Base-by-base conservation (phyloP, 2,888 invertebrate species). In the Caenorhabditis parvicauda region DNA sequence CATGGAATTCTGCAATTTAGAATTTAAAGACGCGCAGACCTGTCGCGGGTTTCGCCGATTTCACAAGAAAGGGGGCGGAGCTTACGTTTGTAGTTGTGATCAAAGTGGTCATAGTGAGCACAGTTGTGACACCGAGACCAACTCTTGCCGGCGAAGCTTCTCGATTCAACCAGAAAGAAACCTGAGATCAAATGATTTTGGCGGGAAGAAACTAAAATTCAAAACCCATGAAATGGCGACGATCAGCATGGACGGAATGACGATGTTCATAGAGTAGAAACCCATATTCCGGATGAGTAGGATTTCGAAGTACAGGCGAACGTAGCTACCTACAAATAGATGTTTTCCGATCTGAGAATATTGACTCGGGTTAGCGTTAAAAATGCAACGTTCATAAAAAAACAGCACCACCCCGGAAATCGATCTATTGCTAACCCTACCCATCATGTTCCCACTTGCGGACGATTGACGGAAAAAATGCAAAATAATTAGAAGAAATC, bases 211-310 rank as follows among this genome's bases (percentile, higher is more conserved):
- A 6, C n/a, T 39, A 27, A 21, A 27, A 6, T 5, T 2, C 14
- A 42, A 7, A n/a, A 65, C 78, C 80, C 80, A 80, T 3, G 75
- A 75, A 24, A 81, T 81, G 41, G 72, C 72, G 24, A 81, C 81
- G 45, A 81, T 81, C 19, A 73, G 71, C 41, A 69, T 60, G 12
- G 73, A 73, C 3, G 73, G 73, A 35, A 73, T 70, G 45, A 73
- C 70, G 29, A 73, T 73, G 54, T 73, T 73, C 86, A 94, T 94
- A 82, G 93, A 87, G 87, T 94, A 94, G 87, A 94, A 94, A 82
- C 94, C 94, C 91, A 94, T 92, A 82, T 92, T 92, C 77, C 94
- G 89, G 79, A 92, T 92, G 86, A 94, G 66, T n/a, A 79, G 59
- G 27, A 82, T 74, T 50, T 75, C 70, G 57, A 79, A 74, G 29